Evolutionary conservation across 2,113 vertebrate species (phyloP), one percentile per base, ranked within the genome.

Genomic region (Donacobius atricapilla): DNA sequence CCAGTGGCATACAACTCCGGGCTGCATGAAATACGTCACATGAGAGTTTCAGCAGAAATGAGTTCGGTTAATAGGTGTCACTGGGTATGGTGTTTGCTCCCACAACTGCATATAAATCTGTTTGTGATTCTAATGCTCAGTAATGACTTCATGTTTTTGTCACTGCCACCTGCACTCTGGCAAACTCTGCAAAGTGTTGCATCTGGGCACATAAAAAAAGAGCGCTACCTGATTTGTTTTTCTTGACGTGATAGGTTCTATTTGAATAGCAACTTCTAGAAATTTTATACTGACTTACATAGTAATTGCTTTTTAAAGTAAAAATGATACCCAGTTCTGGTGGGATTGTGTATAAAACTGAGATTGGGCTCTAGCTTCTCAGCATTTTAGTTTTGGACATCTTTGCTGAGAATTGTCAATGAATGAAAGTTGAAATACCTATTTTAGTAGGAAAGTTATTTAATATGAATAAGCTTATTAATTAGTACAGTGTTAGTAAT

Each of bases 1-100:
- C 6, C 18, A 16, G 53, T 2, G 1, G 16, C 30, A n/a, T 50
- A 23, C 13, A 25, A 2, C 61, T 69, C 23, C 0, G 0, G 68
- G 39, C 8, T 78, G 2, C 33, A 11, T 66, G 76, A 90, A 89
- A 28, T 40, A n/a, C 0, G 0, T 84, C 50, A 54, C 27, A 18
- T 17, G 50, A 84, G 58, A 53, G 18, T 47, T 93, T 69, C 70
- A 66, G n/a, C 58, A 84, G 69, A 69, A 75, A 40, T 0, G 2
- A 44, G 37, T 56, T 95, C 53, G 69, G 8, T 94, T 89, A 84
- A 51, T 48, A 87, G 65, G 28, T 79, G 57, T 69, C 30, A 39
- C 54, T 81, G 37, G 69, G 25, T 88, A 19, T 85, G 51, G 35
- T 82, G 31, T 75, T 94, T 51, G 31, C 57, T 86, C 56, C 44